These are phyloP conservation scores for Poliocrania exsul DNA, from an alignment of 2,797 vertebrate species.

Conservation along the genomic window DNA sequence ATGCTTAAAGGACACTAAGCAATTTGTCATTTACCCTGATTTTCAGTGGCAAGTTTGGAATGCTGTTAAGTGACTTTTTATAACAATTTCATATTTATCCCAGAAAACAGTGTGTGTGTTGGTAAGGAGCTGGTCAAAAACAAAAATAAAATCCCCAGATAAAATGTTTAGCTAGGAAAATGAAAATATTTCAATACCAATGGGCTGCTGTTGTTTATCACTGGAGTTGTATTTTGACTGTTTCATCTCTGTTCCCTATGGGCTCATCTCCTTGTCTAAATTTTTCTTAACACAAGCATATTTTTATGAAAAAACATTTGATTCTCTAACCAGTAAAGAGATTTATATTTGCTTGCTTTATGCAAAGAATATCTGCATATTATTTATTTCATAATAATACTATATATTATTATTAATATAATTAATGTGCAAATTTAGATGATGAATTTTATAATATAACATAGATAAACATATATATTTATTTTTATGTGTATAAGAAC, in stretches of 20 bases:
- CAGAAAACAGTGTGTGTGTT: background rate
- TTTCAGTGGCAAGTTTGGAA: background rate
- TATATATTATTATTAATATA: background rate
- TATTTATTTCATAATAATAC: background rate
- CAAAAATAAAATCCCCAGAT: background rate
- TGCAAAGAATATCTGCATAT: background rate
- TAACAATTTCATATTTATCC: background rate
- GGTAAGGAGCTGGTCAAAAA: background rate
- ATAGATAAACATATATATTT: background rate
- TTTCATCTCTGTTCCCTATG: background rate
- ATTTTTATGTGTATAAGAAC: background rate
- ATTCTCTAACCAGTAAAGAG: background rate
- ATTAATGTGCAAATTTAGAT: background rate
- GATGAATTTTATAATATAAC: background rate
- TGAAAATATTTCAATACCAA: background rate
- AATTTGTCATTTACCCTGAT: background rate
- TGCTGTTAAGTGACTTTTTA: background rate
- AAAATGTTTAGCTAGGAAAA: background rate
- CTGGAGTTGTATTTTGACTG: background rate
- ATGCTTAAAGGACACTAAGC: background rate
- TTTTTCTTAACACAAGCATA: background rate
- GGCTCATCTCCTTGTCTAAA: background rate
- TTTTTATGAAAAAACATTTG: background rate
- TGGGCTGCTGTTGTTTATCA: background rate
- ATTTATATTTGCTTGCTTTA: background rate